Evolutionary conservation across 1,140 invertebrate genomes (phyloP).

Genomic region (Drosophila tropicalis): DNA sequence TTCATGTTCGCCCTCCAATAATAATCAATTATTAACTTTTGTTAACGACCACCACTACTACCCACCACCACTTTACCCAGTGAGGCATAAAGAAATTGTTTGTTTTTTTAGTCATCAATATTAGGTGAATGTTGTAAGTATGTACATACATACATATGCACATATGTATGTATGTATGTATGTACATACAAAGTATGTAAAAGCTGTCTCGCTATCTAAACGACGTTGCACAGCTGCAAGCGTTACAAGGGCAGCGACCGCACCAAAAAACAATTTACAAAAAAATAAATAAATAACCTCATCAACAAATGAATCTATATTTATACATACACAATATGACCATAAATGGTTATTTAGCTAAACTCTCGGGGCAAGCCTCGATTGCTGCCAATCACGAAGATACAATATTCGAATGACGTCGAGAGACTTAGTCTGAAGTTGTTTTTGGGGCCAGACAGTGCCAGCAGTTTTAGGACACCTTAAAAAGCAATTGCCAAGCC

Average conservation of each 20-base stretch:
- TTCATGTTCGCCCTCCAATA: constrained; percentile 1
- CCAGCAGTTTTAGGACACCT: constrained; percentile 2
- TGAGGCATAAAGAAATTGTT: constrained; percentile 38
- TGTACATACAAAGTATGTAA: background rate
- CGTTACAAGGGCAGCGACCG: constrained; percentile 75
- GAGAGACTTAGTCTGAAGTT: background rate
- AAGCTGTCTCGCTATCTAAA: background rate
- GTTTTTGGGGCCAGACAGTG: background rate
- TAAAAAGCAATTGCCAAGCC: no score
- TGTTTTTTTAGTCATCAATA: constrained; percentile 24
- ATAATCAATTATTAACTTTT: constrained; percentile 22
- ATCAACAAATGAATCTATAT: constrained; percentile 41
- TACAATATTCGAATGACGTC: constrained; percentile 44
- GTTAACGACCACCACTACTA: background rate
- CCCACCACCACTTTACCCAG: background rate
- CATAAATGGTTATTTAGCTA: constrained; percentile 69
- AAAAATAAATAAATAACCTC: constrained; percentile 29
- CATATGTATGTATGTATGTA: constrained; percentile 13
- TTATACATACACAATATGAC: constrained; percentile 47
- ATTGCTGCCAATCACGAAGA: constrained; percentile 43
- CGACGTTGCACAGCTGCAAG: constrained; percentile 40
- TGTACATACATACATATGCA: constrained; percentile 18
- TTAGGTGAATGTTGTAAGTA: constrained; percentile 23
- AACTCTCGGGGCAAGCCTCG: constrained; percentile 33
- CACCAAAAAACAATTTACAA: constrained; percentile 31